These are phyloP conservation scores for Aphis craccivora DNA, from an alignment of 1,140 invertebrate genomes.

Conservation along the genomic window DNA sequence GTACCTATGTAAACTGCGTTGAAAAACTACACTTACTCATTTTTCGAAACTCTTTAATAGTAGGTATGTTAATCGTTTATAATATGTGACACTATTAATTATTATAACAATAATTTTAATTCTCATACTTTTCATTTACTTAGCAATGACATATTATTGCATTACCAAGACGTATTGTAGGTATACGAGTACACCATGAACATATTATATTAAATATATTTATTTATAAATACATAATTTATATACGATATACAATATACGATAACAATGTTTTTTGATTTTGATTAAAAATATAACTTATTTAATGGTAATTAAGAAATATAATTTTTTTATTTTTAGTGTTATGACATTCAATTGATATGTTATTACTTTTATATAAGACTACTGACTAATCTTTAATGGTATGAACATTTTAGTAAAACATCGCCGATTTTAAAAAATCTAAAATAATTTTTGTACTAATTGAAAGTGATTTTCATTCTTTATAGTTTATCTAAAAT, in stretches of 20 bases:
- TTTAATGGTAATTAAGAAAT: neutral
- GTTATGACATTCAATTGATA: neutral
- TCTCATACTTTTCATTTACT: neutral
- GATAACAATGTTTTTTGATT: neutral
- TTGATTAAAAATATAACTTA: neutral
- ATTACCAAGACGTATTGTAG: neutral
- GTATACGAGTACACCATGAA: too few relatives aligned
- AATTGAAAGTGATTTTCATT: neutral
- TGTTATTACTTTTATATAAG: neutral
- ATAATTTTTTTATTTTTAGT: neutral
- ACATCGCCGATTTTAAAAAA: neutral
- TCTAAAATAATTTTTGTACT: neutral
- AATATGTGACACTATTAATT: neutral
- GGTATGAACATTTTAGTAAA: neutral
- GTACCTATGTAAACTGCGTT: neutral
- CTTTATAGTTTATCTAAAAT: neutral
- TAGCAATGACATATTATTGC: neutral
- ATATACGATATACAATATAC: neutral
- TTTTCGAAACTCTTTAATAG: slow-evolving; percentile 6
- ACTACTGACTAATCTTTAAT: neutral
- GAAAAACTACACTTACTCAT: neutral
- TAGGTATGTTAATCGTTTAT: neutral
- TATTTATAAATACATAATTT: neutral
- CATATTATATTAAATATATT: neutral
- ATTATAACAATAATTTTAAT: neutral